Base-by-base conservation (phyloP, 2,888 invertebrate species). In the Apeira syringaria region DNA sequence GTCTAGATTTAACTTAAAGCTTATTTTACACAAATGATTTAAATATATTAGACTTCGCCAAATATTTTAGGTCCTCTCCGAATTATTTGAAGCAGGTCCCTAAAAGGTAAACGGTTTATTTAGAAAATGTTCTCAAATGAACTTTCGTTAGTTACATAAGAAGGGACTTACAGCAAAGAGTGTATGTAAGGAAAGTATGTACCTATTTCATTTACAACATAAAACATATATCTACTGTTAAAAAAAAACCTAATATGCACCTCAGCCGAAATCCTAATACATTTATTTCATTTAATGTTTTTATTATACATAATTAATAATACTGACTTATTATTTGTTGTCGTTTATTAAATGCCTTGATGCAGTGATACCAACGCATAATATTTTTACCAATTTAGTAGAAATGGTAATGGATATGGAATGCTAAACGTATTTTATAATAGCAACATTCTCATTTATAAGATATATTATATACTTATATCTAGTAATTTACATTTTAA, bases 331-430 rank as follows among this genome's bases (percentile, higher is more conserved):
- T 7, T 8, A 6, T 61, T 59, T 45, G 53, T 76, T 80, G 76
- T 75, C 75, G n/a, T n/a, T 79, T 77, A 68, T 59, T 64, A 72
- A 71, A 74, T 80, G 78, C 80, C 77, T 77, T 73, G 75, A 27
- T 66, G 62, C 47, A 52, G 59, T 66, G 56, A 64, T 69, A 72
- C 61, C 53, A 53, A 15, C 51, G 49, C 38, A 50, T 22, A 48
- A 55, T 51, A 47, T 32, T 32, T 27, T 32, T 42, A 47, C 43
- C 47, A 34, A 33, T 17, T 13, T 30, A 29, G 25, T 25, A 29
- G 9, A 32, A 47, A 39, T 9, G 5, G 54, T 56, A 64, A 69
- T 68, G 68, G 66, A 68, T 68, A 71, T 51, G 71, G 72, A 72
- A 72, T 72, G 71, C 68, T 68, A 64, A 52, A 50, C 56, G 59